A percentile compares a stretch with the other conserved stretches of the same genome.
These are phyloP conservation scores for Schizothorax lantsangensis DNA, from an alignment of 2,797 vertebrate genomes.

Conservation along the genomic window DNA sequence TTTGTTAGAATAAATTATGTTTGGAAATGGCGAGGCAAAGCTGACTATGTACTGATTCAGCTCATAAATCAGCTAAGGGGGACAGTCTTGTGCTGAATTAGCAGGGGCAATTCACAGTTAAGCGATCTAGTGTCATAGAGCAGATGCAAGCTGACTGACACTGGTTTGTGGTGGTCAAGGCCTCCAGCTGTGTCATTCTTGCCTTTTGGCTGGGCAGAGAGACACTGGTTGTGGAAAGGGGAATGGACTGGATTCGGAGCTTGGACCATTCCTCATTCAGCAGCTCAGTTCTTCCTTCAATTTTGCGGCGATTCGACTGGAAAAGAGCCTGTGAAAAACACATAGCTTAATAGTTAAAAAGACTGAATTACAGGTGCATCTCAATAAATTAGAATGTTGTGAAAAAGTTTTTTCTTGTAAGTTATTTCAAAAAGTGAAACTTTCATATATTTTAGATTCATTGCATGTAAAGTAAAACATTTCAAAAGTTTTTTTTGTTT, in stretches of 20 bases:
- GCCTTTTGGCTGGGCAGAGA: slow-evolving; percentile 89
- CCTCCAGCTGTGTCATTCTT: slow-evolving; percentile 17
- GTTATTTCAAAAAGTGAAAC: too few species aligned
- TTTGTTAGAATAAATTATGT: slow-evolving; percentile 33
- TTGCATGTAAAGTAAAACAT: too few species aligned
- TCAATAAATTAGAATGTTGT: too few species aligned
- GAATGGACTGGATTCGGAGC: slow-evolving; percentile 89
- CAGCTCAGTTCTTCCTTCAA: slow-evolving; percentile 87
- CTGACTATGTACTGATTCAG: slow-evolving; percentile 26
- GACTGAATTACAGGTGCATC: too few species aligned
- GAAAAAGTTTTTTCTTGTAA: too few species aligned
- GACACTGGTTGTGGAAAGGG: slow-evolving; percentile 82
- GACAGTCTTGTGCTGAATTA: slow-evolving; percentile 28
- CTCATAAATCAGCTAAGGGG: slow-evolving; percentile 19
- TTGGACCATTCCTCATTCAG: slow-evolving; percentile 94
- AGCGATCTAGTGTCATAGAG: not conserved
- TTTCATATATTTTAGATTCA: too few species aligned
- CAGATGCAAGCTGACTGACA: slow-evolving; percentile 12
- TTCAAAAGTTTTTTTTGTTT: too few species aligned
- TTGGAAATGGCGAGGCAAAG: slow-evolving; percentile 5
- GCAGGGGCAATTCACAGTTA: slow-evolving; percentile 15
- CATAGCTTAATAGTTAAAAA: not conserved
- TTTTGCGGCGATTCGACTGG: slow-evolving; percentile 90
- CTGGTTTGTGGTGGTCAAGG: slow-evolving; percentile 16
- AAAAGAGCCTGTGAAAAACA: slow-evolving; percentile 83